Evolutionary conservation across 2,888 invertebrate genomes (phyloP).

Genomic region (Mesoligia furuncula): DNA sequence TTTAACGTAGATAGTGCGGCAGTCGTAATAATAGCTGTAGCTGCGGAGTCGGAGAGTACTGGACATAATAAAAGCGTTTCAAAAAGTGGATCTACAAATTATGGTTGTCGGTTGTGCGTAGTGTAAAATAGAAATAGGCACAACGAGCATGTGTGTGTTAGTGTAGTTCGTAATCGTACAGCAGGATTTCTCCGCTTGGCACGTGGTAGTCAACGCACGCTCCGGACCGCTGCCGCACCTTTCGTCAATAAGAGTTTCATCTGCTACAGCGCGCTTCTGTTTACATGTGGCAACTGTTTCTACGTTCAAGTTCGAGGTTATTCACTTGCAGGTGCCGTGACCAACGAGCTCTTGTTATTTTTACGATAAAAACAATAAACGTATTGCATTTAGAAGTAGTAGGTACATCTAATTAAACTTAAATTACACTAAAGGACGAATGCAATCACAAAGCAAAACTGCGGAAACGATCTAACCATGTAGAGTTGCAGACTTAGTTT

Average conservation of each 20-base stretch:
- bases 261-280: constrained; percentile 80
- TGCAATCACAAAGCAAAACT: constrained; percentile 60
- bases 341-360: constrained; percentile 51
- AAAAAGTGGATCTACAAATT: constrained; percentile 67
- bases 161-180: constrained; percentile 65
- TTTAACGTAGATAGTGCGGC: constrained; percentile 7
- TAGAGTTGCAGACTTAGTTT: constrained; percentile 61
- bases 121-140: constrained; percentile 66
- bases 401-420: constrained; percentile 20
- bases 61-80: constrained; percentile 39
- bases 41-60: constrained; percentile 50
- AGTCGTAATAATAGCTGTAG: constrained; percentile 43
- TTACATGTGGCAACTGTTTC: constrained; percentile 81
- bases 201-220: constrained; percentile 77
- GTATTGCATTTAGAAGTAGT: constrained; percentile 22
- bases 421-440: constrained; percentile 62
- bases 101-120: constrained; percentile 65
- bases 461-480: constrained; percentile 59
- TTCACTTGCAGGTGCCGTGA: constrained; percentile 70
- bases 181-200: constrained; percentile 79
- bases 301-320: constrained; percentile 88
- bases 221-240: constrained; percentile 77
- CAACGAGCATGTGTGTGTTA: constrained; percentile 66
- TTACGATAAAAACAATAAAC: constrained; percentile 42
- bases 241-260: constrained; percentile 82